A percentile compares a stretch with the other conserved stretches of the same genome.
phyloP scores from a whole-genome alignment of 2,888 invertebrate species.

The Trissolcus brochymenae region DNA sequence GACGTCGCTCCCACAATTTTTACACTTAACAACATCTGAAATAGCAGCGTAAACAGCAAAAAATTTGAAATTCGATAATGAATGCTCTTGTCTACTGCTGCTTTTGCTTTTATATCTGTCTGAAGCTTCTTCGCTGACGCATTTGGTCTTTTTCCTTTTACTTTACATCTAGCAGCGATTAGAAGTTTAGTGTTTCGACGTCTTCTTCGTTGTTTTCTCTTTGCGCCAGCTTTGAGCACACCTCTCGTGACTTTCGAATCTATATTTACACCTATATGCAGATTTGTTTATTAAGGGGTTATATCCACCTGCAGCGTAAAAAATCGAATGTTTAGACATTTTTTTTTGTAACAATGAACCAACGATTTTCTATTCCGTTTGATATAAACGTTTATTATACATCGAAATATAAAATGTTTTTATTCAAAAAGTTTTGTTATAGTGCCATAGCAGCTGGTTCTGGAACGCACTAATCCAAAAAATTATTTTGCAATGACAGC shows the following conservation, averaged over 20 bases:
- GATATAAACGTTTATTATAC: too few relatives aligned
- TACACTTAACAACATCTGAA: conserved; percentile 51
- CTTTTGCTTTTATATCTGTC: background rate
- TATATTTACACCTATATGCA: background rate
- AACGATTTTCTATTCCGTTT: too few relatives aligned
- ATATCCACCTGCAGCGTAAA: too few relatives aligned
- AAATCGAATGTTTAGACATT: too few relatives aligned
- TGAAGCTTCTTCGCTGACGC: conserved; percentile 5
- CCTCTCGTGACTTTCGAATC: conserved; percentile 8
- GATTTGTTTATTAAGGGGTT: background rate
- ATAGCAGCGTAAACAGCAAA: conserved; percentile 56
- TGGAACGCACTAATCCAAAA: too few relatives aligned
- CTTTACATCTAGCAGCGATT: conserved; percentile 5
- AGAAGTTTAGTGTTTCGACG: background rate
- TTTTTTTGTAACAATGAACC: too few relatives aligned
- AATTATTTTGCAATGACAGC: too few relatives aligned
- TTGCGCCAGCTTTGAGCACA: conserved; percentile 3
- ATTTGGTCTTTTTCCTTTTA: conserved; percentile 5
- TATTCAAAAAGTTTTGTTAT: too few relatives aligned
- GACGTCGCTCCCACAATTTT: conserved; percentile 52
- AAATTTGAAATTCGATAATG: conserved; percentile 56
- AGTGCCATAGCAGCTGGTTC: too few relatives aligned
- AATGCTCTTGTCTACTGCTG: background rate
- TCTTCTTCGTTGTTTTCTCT: conserved; percentile 17
- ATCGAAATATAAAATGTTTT: too few relatives aligned